These are phyloP conservation scores for Pogonognathellus flavescens DNA, from an alignment of 1,140 invertebrate genomes.

Conservation along the genomic window DNA sequence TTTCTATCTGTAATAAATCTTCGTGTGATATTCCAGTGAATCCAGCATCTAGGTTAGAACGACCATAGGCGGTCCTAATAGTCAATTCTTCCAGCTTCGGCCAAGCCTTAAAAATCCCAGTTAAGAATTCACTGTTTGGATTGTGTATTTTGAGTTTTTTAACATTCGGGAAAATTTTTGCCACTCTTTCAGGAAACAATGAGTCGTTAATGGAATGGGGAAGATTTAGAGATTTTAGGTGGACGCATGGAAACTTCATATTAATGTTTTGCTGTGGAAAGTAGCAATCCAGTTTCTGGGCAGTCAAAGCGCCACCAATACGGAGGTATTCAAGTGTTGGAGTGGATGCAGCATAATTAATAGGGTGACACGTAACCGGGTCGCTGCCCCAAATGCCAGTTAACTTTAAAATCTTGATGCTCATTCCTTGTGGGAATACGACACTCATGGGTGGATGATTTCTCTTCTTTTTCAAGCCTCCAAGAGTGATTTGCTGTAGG, in stretches of 20 bases:
- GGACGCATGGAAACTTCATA: not conserved
- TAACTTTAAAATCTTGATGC: not conserved
- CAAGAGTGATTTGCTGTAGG: not conserved
- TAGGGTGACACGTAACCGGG: not conserved
- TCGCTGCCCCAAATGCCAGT: slow-evolving; percentile 10
- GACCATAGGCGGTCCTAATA: not conserved
- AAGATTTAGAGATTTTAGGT: not conserved
- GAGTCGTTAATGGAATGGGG: slow-evolving; percentile 25
- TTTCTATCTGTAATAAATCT: slow-evolving; percentile 19
- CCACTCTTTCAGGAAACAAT: slow-evolving; percentile 13
- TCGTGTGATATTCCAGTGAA: slow-evolving; percentile 24
- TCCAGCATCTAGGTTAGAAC: not conserved
- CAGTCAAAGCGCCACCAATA: not conserved
- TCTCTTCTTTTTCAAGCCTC: slow-evolving; percentile 20
- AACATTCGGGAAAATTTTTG: slow-evolving; percentile 26
- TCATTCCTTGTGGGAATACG: not conserved
- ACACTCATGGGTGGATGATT: slow-evolving; percentile 4
- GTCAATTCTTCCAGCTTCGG: slow-evolving; percentile 8
- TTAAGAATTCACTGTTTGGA: slow-evolving; percentile 2
- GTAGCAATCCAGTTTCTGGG: slow-evolving; percentile 5
- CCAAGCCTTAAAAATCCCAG: slow-evolving; percentile 23
- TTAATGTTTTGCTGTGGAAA: not conserved
- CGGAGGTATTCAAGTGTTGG: slow-evolving; percentile 16
- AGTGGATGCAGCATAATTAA: not conserved
- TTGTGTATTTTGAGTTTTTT: not conserved